A percentile compares a stretch with the other conserved stretches of the same genome.
Conservation (phyloP, 2,113 vertebrate species). For the Actenoides hombroni region DNA sequence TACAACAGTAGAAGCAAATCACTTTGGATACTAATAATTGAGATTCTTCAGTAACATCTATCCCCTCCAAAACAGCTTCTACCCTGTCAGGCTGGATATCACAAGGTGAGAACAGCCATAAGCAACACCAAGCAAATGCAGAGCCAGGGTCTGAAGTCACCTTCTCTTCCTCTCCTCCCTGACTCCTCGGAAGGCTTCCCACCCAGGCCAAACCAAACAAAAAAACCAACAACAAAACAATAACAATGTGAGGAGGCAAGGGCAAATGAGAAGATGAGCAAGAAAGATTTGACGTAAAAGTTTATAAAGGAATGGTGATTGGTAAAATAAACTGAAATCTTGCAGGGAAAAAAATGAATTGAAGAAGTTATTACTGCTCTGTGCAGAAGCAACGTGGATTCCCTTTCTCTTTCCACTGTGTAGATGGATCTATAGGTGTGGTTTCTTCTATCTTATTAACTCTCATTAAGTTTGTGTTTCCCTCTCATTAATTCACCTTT, state of each 20-base stretch:
- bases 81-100: not conserved
- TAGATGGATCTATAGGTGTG: not conserved
- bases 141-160: too few relatives aligned
- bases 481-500: slow-evolving; percentile 50
- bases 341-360: not conserved
- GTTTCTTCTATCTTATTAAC: not conserved
- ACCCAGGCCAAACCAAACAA: not conserved
- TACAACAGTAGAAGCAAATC: not conserved
- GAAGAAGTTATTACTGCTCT: not conserved
- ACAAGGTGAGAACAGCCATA: not conserved
- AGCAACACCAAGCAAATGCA: not conserved
- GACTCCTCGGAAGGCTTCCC: not conserved
- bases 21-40: not conserved
- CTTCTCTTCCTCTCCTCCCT: not conserved
- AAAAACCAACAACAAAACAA: not conserved
- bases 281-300: not conserved
- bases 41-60: not conserved
- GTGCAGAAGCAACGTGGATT: not conserved
- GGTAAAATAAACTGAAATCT: not conserved
- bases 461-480: slow-evolving; percentile 23
- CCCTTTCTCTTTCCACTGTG: not conserved
- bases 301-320: not conserved
- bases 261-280: not conserved
- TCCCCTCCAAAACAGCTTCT: not conserved
- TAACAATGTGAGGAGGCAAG: not conserved